Evolutionary conservation across 2,888 invertebrate species (phyloP), one percentile per base, ranked within the genome.

Genomic region (Metalampra italica): DNA sequence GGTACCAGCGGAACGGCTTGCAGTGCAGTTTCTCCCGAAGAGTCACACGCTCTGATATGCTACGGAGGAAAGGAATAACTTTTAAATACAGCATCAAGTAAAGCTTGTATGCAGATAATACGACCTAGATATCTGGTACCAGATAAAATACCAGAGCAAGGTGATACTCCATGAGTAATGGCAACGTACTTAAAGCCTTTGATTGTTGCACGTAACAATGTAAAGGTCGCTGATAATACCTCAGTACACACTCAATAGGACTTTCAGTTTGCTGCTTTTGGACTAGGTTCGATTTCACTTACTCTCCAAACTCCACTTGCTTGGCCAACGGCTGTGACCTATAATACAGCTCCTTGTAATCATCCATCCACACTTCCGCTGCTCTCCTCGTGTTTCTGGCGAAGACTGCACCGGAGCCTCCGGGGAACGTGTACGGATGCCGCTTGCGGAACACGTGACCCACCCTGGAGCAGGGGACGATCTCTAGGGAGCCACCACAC

Each of bases 291-390:
- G 30, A 22, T 22, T 22, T 22, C 22, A 91, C 94, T 93, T 88
- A 97, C 97, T 96, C 95, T 91, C 97, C 97, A 77, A 92, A 97
- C 47, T 96, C 94, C 57, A 97, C 94, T 74, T 95, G 96, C 74
- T 95, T 95, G 12, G 97, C 97, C 50, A 97, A 80, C 45, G 97
- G 97, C 59, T 99, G 98, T 1, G 98, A 95, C 50, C 95, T 92
- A 75, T 98, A 98, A 82, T 99, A 99, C 73, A 96, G 96, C 68
- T 97, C 94, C 81, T 99, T 99, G 87, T 97, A 99, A 55, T 98
- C 97, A 75, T 98, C 99, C 98, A 99, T 98, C 99, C 99, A 99
- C 9, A 99, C 99, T 85, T 99, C 99, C 0, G 99, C 99, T 0
- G 98, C 98, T 57, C 99, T 90, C 49, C 98, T 91, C 0, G 98